Evolutionary conservation across 2,888 invertebrate genomes (phyloP).

Genomic region (Globia sparganii): DNA sequence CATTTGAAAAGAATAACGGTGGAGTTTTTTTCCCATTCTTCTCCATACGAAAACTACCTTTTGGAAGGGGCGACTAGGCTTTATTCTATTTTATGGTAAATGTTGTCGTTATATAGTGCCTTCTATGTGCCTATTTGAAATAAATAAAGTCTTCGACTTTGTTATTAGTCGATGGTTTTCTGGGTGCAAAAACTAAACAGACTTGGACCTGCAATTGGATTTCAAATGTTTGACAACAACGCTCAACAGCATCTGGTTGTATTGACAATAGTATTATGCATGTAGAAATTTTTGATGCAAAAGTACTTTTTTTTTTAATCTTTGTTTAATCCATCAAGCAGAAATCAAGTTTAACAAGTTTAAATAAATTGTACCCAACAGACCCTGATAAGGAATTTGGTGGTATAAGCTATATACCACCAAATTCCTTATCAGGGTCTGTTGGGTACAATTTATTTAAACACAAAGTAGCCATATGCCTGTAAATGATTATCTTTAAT

Average conservation of each 20-base stretch:
- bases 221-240: neutral
- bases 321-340: neutral
- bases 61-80: too few relatives aligned
- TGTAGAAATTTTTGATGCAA: neutral
- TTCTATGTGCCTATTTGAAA: too few relatives aligned
- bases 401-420: too few relatives aligned
- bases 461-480: constrained; percentile 15
- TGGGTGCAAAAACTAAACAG: neutral
- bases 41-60: too few relatives aligned
- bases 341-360: neutral
- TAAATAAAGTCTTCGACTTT: too few relatives aligned
- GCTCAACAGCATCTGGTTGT: neutral
- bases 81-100: too few relatives aligned
- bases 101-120: too few relatives aligned
- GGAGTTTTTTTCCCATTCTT: too few relatives aligned
- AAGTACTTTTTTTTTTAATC: neutral
- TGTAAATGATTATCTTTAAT: constrained; percentile 31
- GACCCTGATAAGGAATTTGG: too few relatives aligned
- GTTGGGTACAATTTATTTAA: neutral
- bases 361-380: too few relatives aligned
- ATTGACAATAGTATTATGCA: neutral
- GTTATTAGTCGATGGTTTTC: neutral
- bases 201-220: neutral
- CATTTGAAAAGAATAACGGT: too few relatives aligned
- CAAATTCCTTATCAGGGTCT: neutral